Evolutionary conservation across 2,888 invertebrate genomes (phyloP), one percentile per base, ranked within the genome.

Genomic region (Philonicus albiceps): DNA sequence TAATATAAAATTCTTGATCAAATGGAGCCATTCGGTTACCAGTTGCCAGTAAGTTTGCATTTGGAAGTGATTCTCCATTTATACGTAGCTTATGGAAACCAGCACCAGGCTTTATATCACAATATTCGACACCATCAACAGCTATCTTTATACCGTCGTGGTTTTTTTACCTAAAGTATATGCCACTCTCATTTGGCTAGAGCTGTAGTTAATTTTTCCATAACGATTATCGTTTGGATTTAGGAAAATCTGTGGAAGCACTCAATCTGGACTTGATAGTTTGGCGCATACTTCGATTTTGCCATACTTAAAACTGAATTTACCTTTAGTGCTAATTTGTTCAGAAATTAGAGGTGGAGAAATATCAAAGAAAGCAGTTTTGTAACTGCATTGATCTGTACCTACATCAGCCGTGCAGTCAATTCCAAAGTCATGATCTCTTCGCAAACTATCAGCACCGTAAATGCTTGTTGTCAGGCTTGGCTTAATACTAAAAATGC

Each of bases 101-200:
- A 19, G 90, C 88, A 1, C 83, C 88, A 0, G 89, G 88, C 34
- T 87, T 89, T 5, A 94, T 91, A 1, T 92, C 92, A 0, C 95
- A 95, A 85, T 94, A 94, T 76, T 93, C 90, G 31, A 93, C 91
- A 0, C 93, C 94, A 87, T 95, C 95, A 6, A 95, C 94, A 34
- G 88, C 87, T 75, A 91, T 88, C 4, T 88, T 87, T 19, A 92
- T 90, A 27, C 88, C 86, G 8, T 89, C 87, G 1, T 89, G n/a
- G 8, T 30, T 40, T 88, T 88, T 0, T 90, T 89, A 22, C 96
- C 96, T 37, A 93, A 93, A 0, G 94, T 92, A 87, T 95, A 95
- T 0, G 96, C 96, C 6, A 97, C 92, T 87, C 96, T 94, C 86
- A 97, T 94, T 90, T 96, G 93, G 0, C 96, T 96, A 0, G 96